phyloP scores from a whole-genome alignment of 2,113 vertebrate genomes.

The Falco punctatus region DNA sequence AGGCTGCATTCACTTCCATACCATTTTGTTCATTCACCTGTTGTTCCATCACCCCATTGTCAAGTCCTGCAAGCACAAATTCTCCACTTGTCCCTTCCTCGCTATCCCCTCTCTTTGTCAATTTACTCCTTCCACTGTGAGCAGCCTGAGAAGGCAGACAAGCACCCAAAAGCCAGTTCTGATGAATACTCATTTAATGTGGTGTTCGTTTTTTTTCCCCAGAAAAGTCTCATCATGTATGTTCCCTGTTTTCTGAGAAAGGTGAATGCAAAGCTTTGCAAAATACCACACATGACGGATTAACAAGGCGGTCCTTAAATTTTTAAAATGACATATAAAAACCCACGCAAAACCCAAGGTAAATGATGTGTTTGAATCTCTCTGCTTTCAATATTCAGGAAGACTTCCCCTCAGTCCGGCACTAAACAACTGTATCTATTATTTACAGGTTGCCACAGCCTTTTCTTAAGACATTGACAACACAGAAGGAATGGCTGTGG shows the following conservation, averaged over 20 bases:
- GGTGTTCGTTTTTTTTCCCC: background rate
- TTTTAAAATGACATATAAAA: conserved; percentile 13
- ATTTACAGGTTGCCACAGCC: conserved; percentile 33
- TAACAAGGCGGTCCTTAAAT: background rate
- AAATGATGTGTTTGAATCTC: background rate
- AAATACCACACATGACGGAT: background rate
- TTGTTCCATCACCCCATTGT: background rate
- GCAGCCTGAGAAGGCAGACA: background rate
- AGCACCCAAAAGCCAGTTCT: background rate
- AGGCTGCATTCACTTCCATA: background rate
- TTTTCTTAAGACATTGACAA: conserved; percentile 21
- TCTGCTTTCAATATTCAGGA: conserved; percentile 26
- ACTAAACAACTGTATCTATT: conserved; percentile 51
- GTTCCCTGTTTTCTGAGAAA: conserved; percentile 2
- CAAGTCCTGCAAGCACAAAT: background rate
- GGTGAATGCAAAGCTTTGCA: background rate
- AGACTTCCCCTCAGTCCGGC: conserved; percentile 35
- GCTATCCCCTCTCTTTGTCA: background rate
- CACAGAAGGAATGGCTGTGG: conserved; percentile 22
- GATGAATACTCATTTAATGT: background rate
- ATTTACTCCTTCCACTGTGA: background rate
- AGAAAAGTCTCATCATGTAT: background rate
- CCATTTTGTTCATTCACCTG: background rate
- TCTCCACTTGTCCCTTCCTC: background rate
- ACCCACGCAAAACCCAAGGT: rapidly evolving